A percentile compares a stretch with the other conserved stretches of the same genome.
These are phyloP conservation scores for Calyptomena viridis DNA, from an alignment of 2,113 vertebrate genomes.

Conservation along the genomic window DNA sequence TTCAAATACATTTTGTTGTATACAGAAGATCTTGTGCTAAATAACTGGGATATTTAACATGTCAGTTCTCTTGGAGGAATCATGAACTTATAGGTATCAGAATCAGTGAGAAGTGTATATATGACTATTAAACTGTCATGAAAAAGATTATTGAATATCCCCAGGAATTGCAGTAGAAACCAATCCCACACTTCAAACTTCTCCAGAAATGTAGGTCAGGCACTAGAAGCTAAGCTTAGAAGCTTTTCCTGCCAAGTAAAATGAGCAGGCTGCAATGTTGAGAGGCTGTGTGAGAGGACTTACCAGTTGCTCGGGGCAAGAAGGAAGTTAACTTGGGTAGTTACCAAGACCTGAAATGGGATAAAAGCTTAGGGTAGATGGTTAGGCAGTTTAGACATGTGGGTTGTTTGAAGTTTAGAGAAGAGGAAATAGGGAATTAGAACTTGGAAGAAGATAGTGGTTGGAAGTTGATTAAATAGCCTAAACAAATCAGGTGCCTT, in stretches of 20 bases:
- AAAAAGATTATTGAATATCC: not conserved
- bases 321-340: not conserved
- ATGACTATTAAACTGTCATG: conserved; percentile 1
- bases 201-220: not conserved
- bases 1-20: conserved; percentile 9
- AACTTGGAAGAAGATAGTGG: not conserved
- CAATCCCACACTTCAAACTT: not conserved
- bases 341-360: not conserved
- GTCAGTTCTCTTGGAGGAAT: not conserved
- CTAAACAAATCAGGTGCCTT: not conserved
- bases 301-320: not conserved
- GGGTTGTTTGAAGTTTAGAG: not conserved
- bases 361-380: not conserved
- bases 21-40: not conserved
- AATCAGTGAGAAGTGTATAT: not conserved
- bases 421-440: not conserved
- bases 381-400: not conserved
- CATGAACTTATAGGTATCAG: not conserved
- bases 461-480: conserved; percentile 5
- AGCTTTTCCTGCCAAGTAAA: not conserved
- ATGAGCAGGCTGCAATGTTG: not conserved
- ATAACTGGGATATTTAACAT: not conserved
- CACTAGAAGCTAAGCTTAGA: not conserved
- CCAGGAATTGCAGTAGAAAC: not conserved
- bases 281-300: not conserved